phyloP scores from a whole-genome alignment of 2,888 invertebrate genomes.

The Epinotia bilunana region DNA sequence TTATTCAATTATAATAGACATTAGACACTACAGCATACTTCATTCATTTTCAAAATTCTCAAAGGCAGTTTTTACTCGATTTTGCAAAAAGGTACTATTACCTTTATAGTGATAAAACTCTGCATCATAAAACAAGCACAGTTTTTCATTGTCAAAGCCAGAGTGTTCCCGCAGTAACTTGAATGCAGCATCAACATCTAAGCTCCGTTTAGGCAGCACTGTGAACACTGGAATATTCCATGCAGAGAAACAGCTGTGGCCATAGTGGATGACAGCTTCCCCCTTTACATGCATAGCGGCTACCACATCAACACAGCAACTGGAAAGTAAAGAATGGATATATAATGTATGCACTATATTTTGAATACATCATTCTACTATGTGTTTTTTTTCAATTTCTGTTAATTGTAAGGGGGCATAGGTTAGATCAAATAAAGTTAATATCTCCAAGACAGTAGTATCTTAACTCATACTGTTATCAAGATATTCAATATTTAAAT shows the following conservation, averaged over 20 bases:
- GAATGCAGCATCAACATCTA: constrained; percentile 78
- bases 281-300: constrained; percentile 94
- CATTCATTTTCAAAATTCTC: too few species aligned
- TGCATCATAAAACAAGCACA: constrained; percentile 88
- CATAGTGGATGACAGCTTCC: constrained; percentile 96
- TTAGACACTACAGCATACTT: too few species aligned
- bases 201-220: constrained; percentile 86
- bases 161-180: constrained; percentile 54
- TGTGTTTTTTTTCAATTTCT: too few species aligned
- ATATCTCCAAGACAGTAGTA: too few species aligned
- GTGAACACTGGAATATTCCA: constrained; percentile 90
- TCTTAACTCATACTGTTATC: too few species aligned
- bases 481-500: too few species aligned
- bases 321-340: constrained; percentile 65
- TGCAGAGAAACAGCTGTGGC: constrained; percentile 93
- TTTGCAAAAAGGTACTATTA: constrained; percentile 58
- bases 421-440: too few species aligned
- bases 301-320: constrained; percentile 95
- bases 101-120: constrained; percentile 86
- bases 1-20: too few species aligned
- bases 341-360: too few species aligned
- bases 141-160: constrained; percentile 61
- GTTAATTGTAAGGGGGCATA: too few species aligned
- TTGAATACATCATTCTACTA: too few species aligned
- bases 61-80: too few species aligned